A percentile compares a stretch with the other conserved stretches of the same genome.
phyloP scores from a whole-genome alignment of 1,140 invertebrate genomes.

The Drosophila pallidifrons region DNA sequence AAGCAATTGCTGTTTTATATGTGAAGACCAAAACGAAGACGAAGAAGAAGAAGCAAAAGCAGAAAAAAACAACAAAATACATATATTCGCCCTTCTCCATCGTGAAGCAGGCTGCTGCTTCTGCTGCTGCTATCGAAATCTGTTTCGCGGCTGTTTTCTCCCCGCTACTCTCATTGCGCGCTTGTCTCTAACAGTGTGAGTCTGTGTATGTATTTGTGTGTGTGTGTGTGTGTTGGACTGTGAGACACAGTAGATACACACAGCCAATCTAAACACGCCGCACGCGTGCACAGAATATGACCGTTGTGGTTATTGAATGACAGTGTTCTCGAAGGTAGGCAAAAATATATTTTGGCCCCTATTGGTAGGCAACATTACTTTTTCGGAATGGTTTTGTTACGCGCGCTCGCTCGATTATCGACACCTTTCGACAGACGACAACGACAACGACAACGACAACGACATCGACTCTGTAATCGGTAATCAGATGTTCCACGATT shows the following conservation, averaged over 20 bases:
- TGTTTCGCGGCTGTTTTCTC: conserved; percentile 41
- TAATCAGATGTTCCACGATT: conserved; percentile 35
- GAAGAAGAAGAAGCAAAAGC: background rate
- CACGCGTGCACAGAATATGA: conserved; percentile 32
- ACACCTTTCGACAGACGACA: conserved; percentile 6
- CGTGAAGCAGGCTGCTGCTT: conserved; percentile 34
- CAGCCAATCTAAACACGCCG: conserved; percentile 19
- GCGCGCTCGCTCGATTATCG: conserved; percentile 40
- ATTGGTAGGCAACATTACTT: conserved; percentile 48
- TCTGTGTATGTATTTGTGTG: conserved; percentile 34
- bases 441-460: background rate
- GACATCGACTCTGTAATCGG: conserved; percentile 3
- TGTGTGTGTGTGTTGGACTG: conserved; percentile 41
- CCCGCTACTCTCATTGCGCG: conserved; percentile 32
- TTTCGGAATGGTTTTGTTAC: conserved; percentile 8
- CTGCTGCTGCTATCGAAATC: conserved; percentile 25
- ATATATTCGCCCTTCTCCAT: conserved; percentile 22
- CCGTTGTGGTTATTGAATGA: conserved; percentile 58
- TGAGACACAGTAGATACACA: conserved; percentile 45
- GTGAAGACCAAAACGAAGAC: conserved; percentile 3
- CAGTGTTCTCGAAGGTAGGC: conserved; percentile 42
- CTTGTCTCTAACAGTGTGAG: conserved; percentile 9
- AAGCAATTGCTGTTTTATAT: conserved; percentile 35
- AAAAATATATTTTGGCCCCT: conserved; percentile 28
- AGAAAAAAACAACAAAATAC: conserved; percentile 26